These are phyloP conservation scores for Ganaspis sp. DNA, from an alignment of 1,140 invertebrate genomes.

Conservation along the genomic window DNA sequence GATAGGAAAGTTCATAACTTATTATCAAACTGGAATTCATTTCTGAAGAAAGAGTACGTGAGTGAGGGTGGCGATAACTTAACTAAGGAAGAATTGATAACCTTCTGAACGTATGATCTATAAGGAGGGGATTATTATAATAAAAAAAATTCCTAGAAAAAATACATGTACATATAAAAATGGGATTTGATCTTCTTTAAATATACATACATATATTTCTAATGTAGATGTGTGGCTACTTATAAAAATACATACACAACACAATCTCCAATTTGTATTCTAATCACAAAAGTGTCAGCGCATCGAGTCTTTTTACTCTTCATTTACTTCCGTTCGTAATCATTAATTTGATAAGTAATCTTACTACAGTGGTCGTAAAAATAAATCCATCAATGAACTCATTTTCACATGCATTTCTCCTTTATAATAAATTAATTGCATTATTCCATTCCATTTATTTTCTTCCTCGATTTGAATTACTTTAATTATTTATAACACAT, in stretches of 20 bases:
- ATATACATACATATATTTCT: too few relatives aligned
- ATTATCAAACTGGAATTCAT: neutral
- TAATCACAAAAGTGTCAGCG: neutral
- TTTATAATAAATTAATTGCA: too few relatives aligned
- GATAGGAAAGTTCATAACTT: neutral
- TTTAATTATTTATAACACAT: too few relatives aligned
- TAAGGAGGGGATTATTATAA: neutral
- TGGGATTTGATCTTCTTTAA: neutral
- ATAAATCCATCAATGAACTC: too few relatives aligned
- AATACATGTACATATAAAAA: neutral
- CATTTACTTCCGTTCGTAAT: neutral
- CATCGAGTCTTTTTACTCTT: neutral
- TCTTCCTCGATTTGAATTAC: too few relatives aligned
- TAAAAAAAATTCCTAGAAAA: neutral
- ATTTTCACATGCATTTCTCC: too few relatives aligned
- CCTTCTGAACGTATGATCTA: slow-evolving; percentile 3
- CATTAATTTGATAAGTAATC: neutral
- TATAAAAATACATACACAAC: neutral
- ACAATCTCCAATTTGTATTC: neutral
- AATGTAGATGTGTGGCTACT: neutral
- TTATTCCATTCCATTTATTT: too few relatives aligned
- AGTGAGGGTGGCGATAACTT: neutral
- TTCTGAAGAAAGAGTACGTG: neutral
- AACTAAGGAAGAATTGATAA: slow-evolving; percentile 10
- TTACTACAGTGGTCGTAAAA: too few relatives aligned